A percentile compares a stretch with the other conserved stretches of the same genome.
These are phyloP conservation scores for Salmo trutta DNA, from an alignment of 2,797 vertebrate genomes.

Conservation along the genomic window DNA sequence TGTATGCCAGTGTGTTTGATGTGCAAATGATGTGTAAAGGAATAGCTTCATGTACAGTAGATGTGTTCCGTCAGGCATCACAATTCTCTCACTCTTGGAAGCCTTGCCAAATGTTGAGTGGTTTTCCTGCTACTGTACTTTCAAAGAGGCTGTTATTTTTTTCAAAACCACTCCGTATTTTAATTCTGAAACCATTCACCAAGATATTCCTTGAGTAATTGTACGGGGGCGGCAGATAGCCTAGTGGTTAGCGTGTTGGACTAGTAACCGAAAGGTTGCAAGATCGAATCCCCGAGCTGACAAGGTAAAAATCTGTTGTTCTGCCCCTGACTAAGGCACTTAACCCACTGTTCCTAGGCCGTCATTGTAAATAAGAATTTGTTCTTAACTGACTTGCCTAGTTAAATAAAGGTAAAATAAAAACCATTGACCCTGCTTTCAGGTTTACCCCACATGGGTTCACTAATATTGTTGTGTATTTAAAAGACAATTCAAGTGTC, in stretches of 20 bases:
- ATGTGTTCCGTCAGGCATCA: neutral
- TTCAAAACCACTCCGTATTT: conserved; percentile 42
- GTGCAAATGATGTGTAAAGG: conserved; percentile 7
- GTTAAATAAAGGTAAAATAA: no score
- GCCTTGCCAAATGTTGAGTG: neutral
- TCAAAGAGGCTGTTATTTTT: neutral
- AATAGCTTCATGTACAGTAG: conserved; percentile 38
- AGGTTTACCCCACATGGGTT: neutral
- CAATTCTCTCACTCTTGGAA: neutral
- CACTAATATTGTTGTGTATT: neutral
- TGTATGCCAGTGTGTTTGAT: conserved; percentile 8
- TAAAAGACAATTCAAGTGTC: conserved; percentile 1
- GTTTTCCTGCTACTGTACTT: neutral
- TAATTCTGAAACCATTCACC: conserved; percentile 41
- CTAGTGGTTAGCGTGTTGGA: no score
- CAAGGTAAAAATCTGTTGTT: no score
- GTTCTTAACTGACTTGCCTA: no score
- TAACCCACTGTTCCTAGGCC: no score
- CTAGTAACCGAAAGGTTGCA: no score
- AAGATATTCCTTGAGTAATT: conserved; percentile 42
- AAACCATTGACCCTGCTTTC: conserved; percentile 7
- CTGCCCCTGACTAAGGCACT: no score
- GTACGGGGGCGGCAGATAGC: neutral
- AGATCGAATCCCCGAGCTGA: no score
- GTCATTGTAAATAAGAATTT: no score